A percentile compares a stretch with the other conserved stretches of the same genome.
Evolutionary conservation across 1,140 invertebrate species (phyloP).

Genomic region (Aphaenogaster rudis): DNA sequence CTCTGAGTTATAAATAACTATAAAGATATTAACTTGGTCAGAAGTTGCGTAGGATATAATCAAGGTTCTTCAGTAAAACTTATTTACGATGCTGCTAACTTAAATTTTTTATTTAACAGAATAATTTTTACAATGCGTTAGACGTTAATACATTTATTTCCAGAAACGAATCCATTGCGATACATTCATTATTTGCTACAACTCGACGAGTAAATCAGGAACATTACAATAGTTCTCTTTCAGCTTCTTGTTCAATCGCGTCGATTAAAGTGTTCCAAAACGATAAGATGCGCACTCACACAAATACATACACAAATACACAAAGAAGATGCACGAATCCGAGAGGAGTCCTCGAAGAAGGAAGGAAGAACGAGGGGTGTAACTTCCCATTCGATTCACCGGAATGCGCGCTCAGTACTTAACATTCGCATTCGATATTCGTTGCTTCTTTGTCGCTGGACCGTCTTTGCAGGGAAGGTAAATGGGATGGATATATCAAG

Average conservation of each 20-base stretch:
- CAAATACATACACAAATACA: not conserved
- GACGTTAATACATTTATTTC: not conserved
- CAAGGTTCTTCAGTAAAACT: not conserved
- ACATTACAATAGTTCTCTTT: not conserved
- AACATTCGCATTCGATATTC: slow-evolving; percentile 48
- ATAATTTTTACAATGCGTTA: not conserved
- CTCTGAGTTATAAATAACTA: not conserved
- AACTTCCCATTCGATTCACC: slow-evolving; percentile 29
- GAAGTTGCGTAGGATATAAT: not conserved
- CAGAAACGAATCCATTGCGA: not conserved
- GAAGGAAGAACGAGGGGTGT: slow-evolving; percentile 1
- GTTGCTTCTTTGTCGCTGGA: slow-evolving; percentile 13
- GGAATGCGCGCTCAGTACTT: slow-evolving; percentile 51
- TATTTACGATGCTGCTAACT: not conserved
- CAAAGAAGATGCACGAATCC: not conserved
- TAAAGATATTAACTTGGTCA: not conserved
- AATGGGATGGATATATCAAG: slow-evolving; percentile 8
- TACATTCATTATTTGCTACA: not conserved
- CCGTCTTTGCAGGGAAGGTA: not conserved
- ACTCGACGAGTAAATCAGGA: not conserved
- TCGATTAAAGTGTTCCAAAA: slow-evolving; percentile 1
- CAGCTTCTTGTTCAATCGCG: not conserved
- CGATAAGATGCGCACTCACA: not conserved
- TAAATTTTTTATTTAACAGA: not conserved
- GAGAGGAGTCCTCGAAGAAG: not conserved